phyloP scores from a whole-genome alignment of 2,113 vertebrate genomes.

The Cyprinus carpio region DNA sequence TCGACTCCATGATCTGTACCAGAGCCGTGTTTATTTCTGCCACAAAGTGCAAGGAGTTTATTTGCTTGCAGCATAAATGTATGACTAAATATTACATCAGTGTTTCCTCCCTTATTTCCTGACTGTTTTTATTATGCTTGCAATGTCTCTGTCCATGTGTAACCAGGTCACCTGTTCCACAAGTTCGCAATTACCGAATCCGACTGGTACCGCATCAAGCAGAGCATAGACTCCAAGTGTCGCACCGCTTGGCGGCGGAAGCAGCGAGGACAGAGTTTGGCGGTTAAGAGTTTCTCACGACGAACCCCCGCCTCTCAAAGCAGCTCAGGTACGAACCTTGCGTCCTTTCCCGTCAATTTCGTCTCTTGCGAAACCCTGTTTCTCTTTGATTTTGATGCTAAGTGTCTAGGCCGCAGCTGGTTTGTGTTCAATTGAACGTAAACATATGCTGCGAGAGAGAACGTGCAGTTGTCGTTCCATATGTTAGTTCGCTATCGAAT shows the following conservation, averaged over 20 bases:
- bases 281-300: slow-evolving; percentile 96
- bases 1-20: neutral
- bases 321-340: slow-evolving; percentile 69
- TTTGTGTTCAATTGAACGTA: slow-evolving; percentile 14
- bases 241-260: slow-evolving; percentile 97
- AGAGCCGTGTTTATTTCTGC: neutral
- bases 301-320: slow-evolving; percentile 83
- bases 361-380: neutral
- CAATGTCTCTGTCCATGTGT: slow-evolving; percentile 1
- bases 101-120: neutral
- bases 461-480: neutral
- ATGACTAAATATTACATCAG: slow-evolving; percentile 9
- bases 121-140: neutral
- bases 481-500: neutral
- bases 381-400: slow-evolving; percentile 15
- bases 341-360: neutral
- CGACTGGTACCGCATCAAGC: slow-evolving; percentile 98
- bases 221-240: slow-evolving; percentile 98
- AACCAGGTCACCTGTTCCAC: slow-evolving; percentile 91
- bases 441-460: slow-evolving; percentile 2
- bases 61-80: neutral
- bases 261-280: slow-evolving; percentile 94
- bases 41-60: neutral
- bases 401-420: slow-evolving; percentile 27
- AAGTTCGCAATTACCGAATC: slow-evolving; percentile 95